Base-by-base conservation (phyloP, 2,888 invertebrate species). In the Dynastes grantii region DNA sequence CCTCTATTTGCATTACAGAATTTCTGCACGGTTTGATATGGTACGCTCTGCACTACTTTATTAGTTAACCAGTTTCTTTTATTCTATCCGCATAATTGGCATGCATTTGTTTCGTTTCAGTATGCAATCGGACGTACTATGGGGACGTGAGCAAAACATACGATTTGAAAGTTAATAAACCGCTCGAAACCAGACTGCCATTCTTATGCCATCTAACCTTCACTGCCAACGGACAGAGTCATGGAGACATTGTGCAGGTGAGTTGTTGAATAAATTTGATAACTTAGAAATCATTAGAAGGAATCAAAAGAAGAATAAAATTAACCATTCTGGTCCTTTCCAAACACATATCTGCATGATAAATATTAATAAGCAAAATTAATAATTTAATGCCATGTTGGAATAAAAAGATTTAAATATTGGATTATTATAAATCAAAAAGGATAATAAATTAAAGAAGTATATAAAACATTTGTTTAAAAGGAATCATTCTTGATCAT, bases 141-240 rank as follows among this genome's bases (percentile, higher is more conserved):
- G 97, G 97, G 11, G 95, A 94, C 86, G 93, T 94, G 83, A 96
- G 96, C 83, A 93, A 93, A 86, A 95, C 95, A 75, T 96, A 95
- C 90, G 93, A 94, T 85, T 90, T 97, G 88, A 92, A 92, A 84
- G 92, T 96, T 86, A 92, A 93, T 84, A 92, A 94, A 84, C 93
- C 95, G 75, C 89, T 91, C 82, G 93, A 94, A 88, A 93, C 94
- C 85, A 92, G 95, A 84, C 92, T 96, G 85, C 97, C 97, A 51
- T 96, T 96, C 89, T 92, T 96, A 81, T 97, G 97, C 89, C 96
- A 96, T 89, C 92, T 97, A 85, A 97, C 96, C 83, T 97, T 97
- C 90, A 96, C 96, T 85, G 97, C 97, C 86, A 96, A 95, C 87
- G 96, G 97, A 82, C 94, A 94, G 86, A 93, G 93, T 85, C 95